Percentiles rank a stretch among this genome's conserved stretches.
Evolutionary conservation across 2,113 vertebrate genomes (phyloP).

Genomic region (Sceloporus undulatus): DNA sequence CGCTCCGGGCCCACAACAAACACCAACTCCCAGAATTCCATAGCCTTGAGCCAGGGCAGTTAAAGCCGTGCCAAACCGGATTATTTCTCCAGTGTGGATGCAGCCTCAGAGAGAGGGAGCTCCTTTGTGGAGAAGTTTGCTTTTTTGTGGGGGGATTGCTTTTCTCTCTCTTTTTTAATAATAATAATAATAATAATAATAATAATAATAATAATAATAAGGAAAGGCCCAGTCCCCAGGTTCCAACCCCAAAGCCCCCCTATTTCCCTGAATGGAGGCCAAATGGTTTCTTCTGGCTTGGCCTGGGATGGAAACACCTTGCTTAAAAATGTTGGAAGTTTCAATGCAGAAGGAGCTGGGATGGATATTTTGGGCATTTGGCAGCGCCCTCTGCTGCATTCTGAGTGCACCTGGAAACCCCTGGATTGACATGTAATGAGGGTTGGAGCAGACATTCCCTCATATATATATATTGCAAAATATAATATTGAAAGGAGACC

Average conservation of each 20-base stretch:
- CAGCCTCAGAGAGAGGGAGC: too few species aligned
- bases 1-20: too few species aligned
- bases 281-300: neutral
- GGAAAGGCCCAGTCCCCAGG: too few species aligned
- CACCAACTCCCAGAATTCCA: too few species aligned
- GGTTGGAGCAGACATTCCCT: neutral
- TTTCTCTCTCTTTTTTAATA: too few species aligned
- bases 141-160: too few species aligned
- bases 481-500: neutral
- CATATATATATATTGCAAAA: neutral
- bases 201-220: neutral
- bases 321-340: constrained; percentile 5
- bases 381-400: neutral
- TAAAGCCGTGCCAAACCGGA: too few species aligned
- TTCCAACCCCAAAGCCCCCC: neutral
- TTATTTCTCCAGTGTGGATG: too few species aligned
- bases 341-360: neutral
- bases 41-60: too few species aligned
- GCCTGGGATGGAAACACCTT: constrained; percentile 5
- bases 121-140: too few species aligned
- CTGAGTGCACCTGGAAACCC: neutral
- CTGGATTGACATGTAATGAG: neutral
- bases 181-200: too few species aligned
- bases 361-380: neutral
- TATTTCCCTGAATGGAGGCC: neutral